Conservation (phyloP, 2,888 invertebrate genomes). For the Leucophora obtusa region DNA sequence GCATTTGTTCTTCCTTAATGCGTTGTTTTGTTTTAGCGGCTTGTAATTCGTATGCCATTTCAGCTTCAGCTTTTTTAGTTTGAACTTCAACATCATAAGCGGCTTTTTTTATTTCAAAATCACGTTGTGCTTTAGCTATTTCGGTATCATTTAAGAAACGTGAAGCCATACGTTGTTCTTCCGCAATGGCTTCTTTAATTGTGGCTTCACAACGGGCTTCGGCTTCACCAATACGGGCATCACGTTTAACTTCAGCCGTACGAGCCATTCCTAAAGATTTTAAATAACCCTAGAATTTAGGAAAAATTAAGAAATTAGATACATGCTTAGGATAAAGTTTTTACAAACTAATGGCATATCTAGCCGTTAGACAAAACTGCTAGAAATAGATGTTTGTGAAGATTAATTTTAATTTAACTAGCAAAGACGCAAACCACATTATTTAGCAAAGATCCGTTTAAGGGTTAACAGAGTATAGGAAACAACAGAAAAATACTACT, state of each 20-base stretch:
- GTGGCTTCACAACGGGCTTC: conserved; percentile 93
- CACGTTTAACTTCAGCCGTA: conserved; percentile 96
- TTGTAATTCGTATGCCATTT: conserved; percentile 95
- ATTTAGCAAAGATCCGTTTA: too few species aligned
- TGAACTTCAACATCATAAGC: conserved; percentile 98
- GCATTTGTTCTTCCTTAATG: conserved; percentile 98
- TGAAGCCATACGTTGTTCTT: conserved; percentile 96
- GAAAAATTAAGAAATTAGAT: background rate
- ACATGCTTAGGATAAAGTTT: background rate
- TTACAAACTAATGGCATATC: background rate
- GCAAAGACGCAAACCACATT: too few species aligned
- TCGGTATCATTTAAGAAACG: conserved; percentile 97
- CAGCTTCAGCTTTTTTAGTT: conserved; percentile 92
- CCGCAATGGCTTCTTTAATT: conserved; percentile 91
- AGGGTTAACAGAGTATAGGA: too few species aligned
- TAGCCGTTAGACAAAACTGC: too few species aligned
- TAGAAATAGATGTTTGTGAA: too few species aligned
- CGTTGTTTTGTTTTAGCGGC: conserved; percentile 97
- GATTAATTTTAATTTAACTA: too few species aligned
- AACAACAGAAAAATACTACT: too few species aligned
- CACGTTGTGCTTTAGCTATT: conserved; percentile 96
- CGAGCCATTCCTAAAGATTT: conserved; percentile 96
- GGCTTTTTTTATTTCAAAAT: conserved; percentile 98
- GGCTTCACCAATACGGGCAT: conserved; percentile 97
- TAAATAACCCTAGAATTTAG: conserved; percentile 82